Evolutionary conservation across 2,888 invertebrate genomes (phyloP), one percentile per base, ranked within the genome.

Genomic region (Lucinisca nassula): DNA sequence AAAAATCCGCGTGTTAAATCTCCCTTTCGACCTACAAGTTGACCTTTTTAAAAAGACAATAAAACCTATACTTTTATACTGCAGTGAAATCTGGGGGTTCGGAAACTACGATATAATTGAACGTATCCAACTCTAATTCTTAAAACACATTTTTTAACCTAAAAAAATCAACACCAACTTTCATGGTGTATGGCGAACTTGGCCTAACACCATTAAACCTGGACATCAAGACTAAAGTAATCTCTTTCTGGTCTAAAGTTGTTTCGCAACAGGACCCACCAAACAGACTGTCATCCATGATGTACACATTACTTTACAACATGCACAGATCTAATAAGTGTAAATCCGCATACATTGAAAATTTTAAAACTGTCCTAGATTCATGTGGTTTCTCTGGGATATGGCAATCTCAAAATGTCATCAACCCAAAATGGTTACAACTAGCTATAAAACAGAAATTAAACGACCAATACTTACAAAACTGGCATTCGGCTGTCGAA

Each of bases 361-460:
- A 76, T 35, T 32, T 76, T 24, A 14, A 51, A 76, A 14, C 4
- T 76, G 51, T 32, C n/a, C 35, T 76, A 21, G 32, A 35, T 35
- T 51, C 49, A 14, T 49, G 49, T 38, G 76, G 55, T 21, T 51
- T 76, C n/a, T 49, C 49, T 27, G 55, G 35, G 21, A 76, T 76
- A 21, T 76, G 77, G 76, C 51, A 49, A 30, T 40, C 49, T 27
- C 49, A 40, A 45, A 45, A 38, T 38, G 37, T 38, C 24, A 38
- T 37, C n/a, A 75, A 75, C 75, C 40, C 37, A n/a, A 40, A 14
- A 76, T 76, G 49, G 76, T 38, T 76, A 49, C 35, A 17, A 58
- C 24, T 24, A 3, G 32, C 77, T 10, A 32, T 58, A 21, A 61
- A 58, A 24, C 77, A 58, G 38, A 77, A 61, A 77, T n/a, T 77